These are phyloP conservation scores for Scartelaos histophorus DNA, from an alignment of 2,113 vertebrate genomes.

Conservation along the genomic window DNA sequence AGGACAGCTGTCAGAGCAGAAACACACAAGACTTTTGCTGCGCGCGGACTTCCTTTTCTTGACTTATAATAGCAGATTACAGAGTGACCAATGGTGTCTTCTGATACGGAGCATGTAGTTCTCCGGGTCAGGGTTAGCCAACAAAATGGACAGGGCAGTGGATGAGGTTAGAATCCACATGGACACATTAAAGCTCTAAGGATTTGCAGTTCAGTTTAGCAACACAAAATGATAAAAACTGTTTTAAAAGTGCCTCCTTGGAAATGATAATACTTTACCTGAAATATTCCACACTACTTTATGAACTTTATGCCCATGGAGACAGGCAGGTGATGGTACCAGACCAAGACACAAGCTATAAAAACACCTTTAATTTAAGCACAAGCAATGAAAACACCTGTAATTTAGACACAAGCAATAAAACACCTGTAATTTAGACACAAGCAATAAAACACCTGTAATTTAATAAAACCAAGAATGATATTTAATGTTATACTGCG, in stretches of 20 bases:
- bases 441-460: no score
- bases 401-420: no score
- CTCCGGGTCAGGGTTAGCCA: not conserved
- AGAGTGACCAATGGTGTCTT: not conserved
- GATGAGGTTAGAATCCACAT: not conserved
- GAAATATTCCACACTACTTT: no score
- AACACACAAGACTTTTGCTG: slow-evolving; percentile 30
- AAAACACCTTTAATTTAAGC: not conserved
- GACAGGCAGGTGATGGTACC: not conserved
- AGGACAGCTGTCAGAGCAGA: slow-evolving; percentile 80
- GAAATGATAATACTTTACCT: no score
- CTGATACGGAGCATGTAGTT: not conserved
- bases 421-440: no score
- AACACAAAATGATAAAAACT: no score
- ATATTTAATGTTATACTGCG: not conserved
- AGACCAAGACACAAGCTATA: not conserved
- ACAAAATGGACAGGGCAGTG: no score
- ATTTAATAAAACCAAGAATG: no score
- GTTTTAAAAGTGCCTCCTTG: no score
- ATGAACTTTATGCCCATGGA: not conserved
- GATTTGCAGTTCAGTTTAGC: not conserved
- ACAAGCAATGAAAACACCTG: no score
- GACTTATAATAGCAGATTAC: slow-evolving; percentile 18
- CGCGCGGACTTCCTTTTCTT: slow-evolving; percentile 1
- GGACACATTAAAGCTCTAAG: not conserved